Base-by-base conservation (phyloP, 2,888 invertebrate species). In the Thecophora atra region DNA sequence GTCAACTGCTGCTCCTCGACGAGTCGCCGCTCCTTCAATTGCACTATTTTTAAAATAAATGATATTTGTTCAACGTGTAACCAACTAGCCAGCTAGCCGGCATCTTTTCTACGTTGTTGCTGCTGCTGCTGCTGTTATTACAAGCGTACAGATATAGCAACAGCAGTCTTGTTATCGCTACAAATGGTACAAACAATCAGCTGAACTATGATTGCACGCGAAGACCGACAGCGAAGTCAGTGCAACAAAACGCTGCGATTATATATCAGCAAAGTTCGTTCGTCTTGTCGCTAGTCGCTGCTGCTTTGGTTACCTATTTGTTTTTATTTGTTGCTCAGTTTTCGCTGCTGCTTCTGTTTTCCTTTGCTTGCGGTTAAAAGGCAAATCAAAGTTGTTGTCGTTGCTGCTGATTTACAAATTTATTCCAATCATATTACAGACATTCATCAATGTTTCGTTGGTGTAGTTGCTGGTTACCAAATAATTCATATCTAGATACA, bases 51-150 rank as follows among this genome's bases (percentile, higher is more conserved):
- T 24, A 65, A 44, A 65, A 47, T 30, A 30, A 66, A 28, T n/a
- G n/a, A 15, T 47, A 8, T 51, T 24, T 51, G 17, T 13, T 30
- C 52, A 19, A 47, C 2, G 5, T 26, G n/a, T n/a, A n/a, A 54
- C 54, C 52, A 70, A 28, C 65, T 56, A 65, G 58, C 58, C 58
- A 26, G 65, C 58, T 71, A 65, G 64, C 58, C 56, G 56, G 71
- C 71, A 71, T 65, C 44, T 62, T 63, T 52, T 24, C 30, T 21
- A 13, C 37, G 17, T 37, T 19, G 37, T 52, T 60, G 19, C n/a
- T 51, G 51, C 37, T 60, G 15, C 37, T 68, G 19, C 24, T 37
- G 42, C 44, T 68, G 68, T 11, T 47, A 17, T n/a, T 17, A 26
- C 56, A 37, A 15, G 3, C 19, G 44, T 15, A 52, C 19, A 42